Evolutionary conservation across 2,888 invertebrate genomes (phyloP), one percentile per base, ranked within the genome.

Genomic region (Catocala nupta): DNA sequence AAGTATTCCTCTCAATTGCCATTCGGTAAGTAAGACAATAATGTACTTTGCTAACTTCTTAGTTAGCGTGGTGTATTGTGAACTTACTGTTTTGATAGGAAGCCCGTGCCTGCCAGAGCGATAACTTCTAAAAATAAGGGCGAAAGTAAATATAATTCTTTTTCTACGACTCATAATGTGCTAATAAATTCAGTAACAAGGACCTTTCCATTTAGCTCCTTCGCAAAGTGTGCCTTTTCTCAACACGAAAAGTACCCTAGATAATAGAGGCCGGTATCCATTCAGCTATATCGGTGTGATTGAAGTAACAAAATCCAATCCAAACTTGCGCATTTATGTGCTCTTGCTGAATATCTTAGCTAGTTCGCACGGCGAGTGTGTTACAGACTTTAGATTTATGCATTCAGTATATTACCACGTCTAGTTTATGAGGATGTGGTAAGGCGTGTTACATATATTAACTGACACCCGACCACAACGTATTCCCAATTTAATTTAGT

Each of bases 351-450:
- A 39, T 39, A 10, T 9, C 39, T 9, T 39, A 10, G 1, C 36
- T 39, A 5, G 36, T 39, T 39, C 9, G 36, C 36, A 39, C 47
- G 16, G 8, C 34, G 25, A 25, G 51, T 36, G 51, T 49, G 12
- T 51, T 39, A 12, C 13, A 13, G 12, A 2, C 10, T 9, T 55
- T 55, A 44, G 33, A 44, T 55, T 45, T 55, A 55, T 47, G 45
- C 45, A 25, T 12, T 9, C 36, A 39, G 36, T 73, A 65, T 63
- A 61, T 63, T 42, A 43, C 57, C 42, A 33, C 12, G n/a, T 36
- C 36, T 50, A 39, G 39, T 58, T 65, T 65, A 53, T 59, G 52
- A 59, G 60, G 60, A 62, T 64, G 62, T 61, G 64, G 68, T 64
- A 34, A 25, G 36, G 34, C 12, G 7, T 42, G 9, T 25, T 64